These are phyloP conservation scores for Epizoanthus stellaris DNA, from an alignment of 92 coral and sea anemone genomes.

Conservation along the genomic window DNA sequence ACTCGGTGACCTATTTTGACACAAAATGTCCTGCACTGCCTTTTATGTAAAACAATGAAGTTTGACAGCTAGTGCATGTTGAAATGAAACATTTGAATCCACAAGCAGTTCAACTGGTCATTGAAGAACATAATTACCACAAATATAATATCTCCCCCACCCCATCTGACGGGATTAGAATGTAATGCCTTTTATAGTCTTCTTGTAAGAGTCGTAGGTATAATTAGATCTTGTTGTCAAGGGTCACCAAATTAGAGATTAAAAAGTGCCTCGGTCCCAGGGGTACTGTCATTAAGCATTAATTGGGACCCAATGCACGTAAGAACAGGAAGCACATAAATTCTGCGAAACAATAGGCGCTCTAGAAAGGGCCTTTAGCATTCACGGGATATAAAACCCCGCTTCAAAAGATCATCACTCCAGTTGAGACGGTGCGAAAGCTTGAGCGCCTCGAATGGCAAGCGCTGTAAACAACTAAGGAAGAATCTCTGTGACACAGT, in stretches of 20 bases:
- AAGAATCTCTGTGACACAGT: slow-evolving; percentile 12
- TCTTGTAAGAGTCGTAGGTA: slow-evolving; percentile 78
- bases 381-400: slow-evolving; percentile 84
- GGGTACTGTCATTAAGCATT: slow-evolving; percentile 94
- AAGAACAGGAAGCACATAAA: slow-evolving; percentile 97
- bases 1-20: slow-evolving; percentile 53
- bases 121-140: slow-evolving; percentile 75
- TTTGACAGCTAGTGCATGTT: slow-evolving; percentile 52
- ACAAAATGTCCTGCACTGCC: slow-evolving; percentile 50
- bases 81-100: slow-evolving; percentile 43
- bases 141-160: slow-evolving; percentile 80
- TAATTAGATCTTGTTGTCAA: slow-evolving; percentile 92
- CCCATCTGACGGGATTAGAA: slow-evolving; percentile 73
- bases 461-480: slow-evolving; percentile 34
- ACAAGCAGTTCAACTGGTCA: slow-evolving; percentile 59
- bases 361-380: slow-evolving; percentile 82
- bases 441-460: slow-evolving; percentile 35
- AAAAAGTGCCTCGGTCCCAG: slow-evolving; percentile 87
- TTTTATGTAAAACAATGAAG: slow-evolving; percentile 75
- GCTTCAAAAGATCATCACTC: slow-evolving; percentile 61
- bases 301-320: slow-evolving; percentile 96
- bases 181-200: slow-evolving; percentile 88
- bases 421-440: slow-evolving; percentile 45
- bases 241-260: slow-evolving; percentile 94
- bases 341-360: slow-evolving; percentile 87